Evolutionary conservation across 2,888 invertebrate species (phyloP).

Genomic region (Spisula solida): DNA sequence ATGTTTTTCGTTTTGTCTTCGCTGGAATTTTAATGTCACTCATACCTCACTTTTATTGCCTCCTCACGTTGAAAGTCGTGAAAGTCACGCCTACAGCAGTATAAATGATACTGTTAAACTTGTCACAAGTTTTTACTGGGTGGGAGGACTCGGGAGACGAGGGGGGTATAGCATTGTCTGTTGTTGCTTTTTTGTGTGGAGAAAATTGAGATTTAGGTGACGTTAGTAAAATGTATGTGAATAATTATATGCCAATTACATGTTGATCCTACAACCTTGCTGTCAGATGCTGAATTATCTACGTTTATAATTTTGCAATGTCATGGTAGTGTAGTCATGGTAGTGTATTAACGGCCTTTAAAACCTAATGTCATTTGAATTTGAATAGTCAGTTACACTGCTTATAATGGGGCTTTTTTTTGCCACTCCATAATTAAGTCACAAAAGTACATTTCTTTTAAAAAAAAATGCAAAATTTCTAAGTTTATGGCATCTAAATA

Average conservation of each 20-base stretch:
- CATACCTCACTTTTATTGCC: background rate
- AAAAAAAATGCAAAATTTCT: no score
- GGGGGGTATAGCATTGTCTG: no score
- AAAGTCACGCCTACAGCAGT: background rate
- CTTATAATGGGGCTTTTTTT: no score
- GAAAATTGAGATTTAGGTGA: background rate
- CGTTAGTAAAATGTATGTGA: background rate
- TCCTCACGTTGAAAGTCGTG: background rate
- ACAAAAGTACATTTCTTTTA: no score
- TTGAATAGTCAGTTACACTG: no score
- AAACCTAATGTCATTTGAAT: no score
- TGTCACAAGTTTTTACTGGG: background rate
- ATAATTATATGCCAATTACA: background rate
- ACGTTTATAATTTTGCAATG: background rate
- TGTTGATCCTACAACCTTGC: background rate
- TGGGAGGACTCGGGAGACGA: background rate
- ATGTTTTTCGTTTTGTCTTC: background rate
- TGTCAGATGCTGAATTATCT: background rate
- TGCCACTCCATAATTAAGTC: no score
- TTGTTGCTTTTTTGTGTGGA: background rate
- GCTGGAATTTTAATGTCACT: slow-evolving; percentile 11
- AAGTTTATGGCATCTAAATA: no score
- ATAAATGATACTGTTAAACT: slow-evolving; percentile 5
- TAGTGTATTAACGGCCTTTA: no score
- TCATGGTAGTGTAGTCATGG: background rate